Base-by-base conservation (phyloP, 1,140 invertebrate species). In the Pentalonia nigronervosa region DNA sequence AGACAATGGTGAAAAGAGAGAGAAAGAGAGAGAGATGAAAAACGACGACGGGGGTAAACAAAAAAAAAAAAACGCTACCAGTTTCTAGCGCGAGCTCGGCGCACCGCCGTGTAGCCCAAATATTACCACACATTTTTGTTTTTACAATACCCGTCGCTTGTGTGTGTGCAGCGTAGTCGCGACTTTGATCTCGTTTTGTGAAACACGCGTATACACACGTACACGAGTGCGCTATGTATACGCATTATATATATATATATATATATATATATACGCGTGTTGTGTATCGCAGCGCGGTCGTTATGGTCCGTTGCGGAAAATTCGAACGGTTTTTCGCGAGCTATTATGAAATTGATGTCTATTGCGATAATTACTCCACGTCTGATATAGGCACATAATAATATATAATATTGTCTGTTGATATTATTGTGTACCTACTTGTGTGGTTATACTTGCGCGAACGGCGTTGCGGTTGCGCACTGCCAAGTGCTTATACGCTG, bases 341-440 rank as follows among this genome's bases (percentile, higher is more conserved):
- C 25, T 86, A 84, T 92, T 83, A 93, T 84, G 91, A 93, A 93
- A 93, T 93, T 84, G 48, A 93, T 53, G 48, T 84, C 76, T 93
- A 86, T 93, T 93, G 91, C 91, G 91, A 84, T 93, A 93, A 93
- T 93, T 93, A 93, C 53, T 60, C 23, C n/a, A 76, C 60, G 30
- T 76, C n/a, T 34, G 21, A 53, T 53, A 53, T 34, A 76, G 60
- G 30, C 60, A 67, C 60, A 67, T 76, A 76, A n/a, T 76, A 76
- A 17, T 34, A 76, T 76, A 76, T 41, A 41, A 41, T 4, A 41
- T 4, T 41, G 41, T 41, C 41, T 41, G 4, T n/a, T 76, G 25
- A n/a, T 60, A 36, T 47, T 88, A n/a, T 53, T 56, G 34, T 36
- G 50, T 23, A 53, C 0, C 0, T 48, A 48, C 20, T 21, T 41